A percentile compares a stretch with the other conserved stretches of the same genome.
These are phyloP conservation scores for Diplogasteroides magnus DNA, from an alignment of 1,140 invertebrate species.

Conservation along the genomic window DNA sequence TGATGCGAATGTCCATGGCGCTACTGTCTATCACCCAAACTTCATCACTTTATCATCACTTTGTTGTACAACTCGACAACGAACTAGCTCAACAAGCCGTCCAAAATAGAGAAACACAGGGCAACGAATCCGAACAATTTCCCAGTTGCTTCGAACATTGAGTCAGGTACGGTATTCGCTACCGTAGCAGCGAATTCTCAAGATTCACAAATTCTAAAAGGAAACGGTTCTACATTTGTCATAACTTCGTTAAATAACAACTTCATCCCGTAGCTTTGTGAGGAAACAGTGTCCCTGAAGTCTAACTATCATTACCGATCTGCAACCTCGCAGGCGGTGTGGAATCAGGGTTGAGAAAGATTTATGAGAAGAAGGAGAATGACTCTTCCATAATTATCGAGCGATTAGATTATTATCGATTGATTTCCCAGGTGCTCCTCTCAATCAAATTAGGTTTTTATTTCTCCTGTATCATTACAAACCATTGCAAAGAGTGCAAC, in stretches of 20 bases:
- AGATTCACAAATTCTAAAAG: no score
- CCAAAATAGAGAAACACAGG: neutral
- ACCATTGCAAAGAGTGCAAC: no score
- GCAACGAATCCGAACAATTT: neutral
- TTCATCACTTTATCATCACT: neutral
- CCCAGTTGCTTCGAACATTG: neutral
- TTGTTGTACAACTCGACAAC: neutral
- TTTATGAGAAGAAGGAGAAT: slow-evolving; percentile 59
- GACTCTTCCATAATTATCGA: slow-evolving; percentile 77
- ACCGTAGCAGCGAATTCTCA: no score
- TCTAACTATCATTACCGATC: no score
- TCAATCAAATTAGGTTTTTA: slow-evolving; percentile 66
- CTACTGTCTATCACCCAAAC: no score
- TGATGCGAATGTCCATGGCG: no score
- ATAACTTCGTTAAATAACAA: no score
- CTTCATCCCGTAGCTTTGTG: no score
- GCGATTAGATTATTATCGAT: no score
- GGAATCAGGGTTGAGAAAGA: neutral
- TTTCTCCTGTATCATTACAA: no score
- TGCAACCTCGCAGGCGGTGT: neutral
- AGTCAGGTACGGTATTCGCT: neutral
- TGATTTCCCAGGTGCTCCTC: slow-evolving; percentile 64
- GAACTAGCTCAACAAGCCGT: neutral
- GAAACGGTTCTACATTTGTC: no score
- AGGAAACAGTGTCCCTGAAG: no score